Base-by-base conservation (phyloP, 2,888 invertebrate species). In the Ormyrus rosae region DNA sequence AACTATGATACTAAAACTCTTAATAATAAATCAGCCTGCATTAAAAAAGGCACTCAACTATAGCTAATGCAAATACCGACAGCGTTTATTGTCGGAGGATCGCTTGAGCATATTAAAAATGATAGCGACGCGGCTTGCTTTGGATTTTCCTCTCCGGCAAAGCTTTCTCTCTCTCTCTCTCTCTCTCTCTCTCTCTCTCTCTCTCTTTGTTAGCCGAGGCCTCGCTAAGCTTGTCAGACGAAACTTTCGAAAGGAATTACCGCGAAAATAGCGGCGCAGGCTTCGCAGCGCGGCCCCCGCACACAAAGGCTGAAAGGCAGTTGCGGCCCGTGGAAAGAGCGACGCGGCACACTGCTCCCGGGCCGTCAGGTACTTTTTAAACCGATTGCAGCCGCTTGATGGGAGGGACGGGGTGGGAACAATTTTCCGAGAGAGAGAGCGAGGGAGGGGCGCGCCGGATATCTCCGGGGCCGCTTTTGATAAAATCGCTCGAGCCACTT, bases 171-270 rank as follows among this genome's bases (percentile, higher is more conserved):
- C 50, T 48, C 58, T 76, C 50, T 63, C 19, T 19, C 19, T 19
- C 19, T 65, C 53, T 63, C 51, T 73, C 13, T 13, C 13, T 13
- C 13, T 65, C 51, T 63, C 51, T 73, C 56, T 53, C 56, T 56
- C 34, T 45, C 63, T 51, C 34, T 60, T 8, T 71, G 50, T 58
- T 45, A 72, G 53, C 71, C 61, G 50, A 51, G 34, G 53, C 65
- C 9, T 53, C 10, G 61, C 61, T 75, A 34, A 80, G 71, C 71
- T 75, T 74, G 76, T 67, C 80, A 71, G 67, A 34, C 61, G 55
- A 74, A 80, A 80, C 70, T 76, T 80, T 80, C 58, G 72, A 80
- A 75, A 72, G 76, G 76, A 80, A 80, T 77, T 72, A 80, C 72
- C 34, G 19, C 48, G 72, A 76, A 80, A 80, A 77, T 80, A 80